A percentile compares a stretch with the other conserved stretches of the same genome.
Evolutionary conservation across 1,140 invertebrate species (phyloP).

Genomic region (Phymorhynchus buccinoides): DNA sequence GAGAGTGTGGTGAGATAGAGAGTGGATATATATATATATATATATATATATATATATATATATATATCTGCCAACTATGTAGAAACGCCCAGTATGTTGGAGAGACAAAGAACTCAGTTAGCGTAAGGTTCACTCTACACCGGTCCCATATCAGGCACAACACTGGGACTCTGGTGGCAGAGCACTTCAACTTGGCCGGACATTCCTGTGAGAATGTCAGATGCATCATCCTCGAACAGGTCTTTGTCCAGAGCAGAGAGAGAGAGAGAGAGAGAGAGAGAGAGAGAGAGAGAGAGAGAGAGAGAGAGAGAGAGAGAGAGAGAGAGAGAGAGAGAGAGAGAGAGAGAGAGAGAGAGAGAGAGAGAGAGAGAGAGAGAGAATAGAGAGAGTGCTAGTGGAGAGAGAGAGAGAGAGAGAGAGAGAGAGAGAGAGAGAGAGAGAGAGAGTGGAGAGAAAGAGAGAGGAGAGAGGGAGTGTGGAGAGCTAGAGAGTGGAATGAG

Average conservation of each 20-base stretch:
- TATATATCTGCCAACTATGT: too few species aligned
- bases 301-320: neutral
- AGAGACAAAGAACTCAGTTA: neutral
- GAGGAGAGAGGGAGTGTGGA: neutral
- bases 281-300: neutral
- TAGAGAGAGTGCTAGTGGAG: too few species aligned
- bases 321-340: neutral
- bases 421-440: neutral
- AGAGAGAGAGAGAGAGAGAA: neutral
- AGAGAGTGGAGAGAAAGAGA: neutral
- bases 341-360: neutral
- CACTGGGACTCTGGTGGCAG: too few species aligned
- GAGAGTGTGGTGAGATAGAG: neutral
- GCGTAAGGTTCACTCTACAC: neutral
- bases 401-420: neutral
- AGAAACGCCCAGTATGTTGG: neutral
- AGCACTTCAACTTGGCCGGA: too few species aligned
- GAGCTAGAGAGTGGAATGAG: neutral
- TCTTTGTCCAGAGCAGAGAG: neutral
- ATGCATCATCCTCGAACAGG: too few species aligned
- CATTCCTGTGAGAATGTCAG: too few species aligned
- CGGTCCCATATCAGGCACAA: too few species aligned
- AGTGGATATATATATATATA: neutral
- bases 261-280: neutral
- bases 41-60: neutral